Conservation (phyloP, 2,888 invertebrate genomes). For the Heliconius cydno region DNA sequence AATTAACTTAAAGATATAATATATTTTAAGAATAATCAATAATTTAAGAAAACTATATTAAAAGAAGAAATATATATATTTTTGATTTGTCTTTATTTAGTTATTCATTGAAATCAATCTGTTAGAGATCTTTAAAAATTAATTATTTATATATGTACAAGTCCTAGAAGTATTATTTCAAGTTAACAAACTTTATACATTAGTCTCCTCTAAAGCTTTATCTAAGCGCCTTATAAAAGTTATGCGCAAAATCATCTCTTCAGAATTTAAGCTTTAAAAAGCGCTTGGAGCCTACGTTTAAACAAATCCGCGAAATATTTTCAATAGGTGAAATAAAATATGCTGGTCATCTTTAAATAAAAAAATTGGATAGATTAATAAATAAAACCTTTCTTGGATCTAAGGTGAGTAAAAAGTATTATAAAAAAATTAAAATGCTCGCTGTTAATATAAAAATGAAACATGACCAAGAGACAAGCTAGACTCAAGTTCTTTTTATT, state of each 20-base stretch:
- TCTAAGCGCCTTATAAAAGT: slow-evolving; percentile 6
- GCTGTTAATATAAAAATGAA: not conserved
- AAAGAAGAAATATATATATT: no score
- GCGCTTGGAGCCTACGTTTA: not conserved
- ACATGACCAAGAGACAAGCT: not conserved
- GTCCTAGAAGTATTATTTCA: not conserved
- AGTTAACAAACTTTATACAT: not conserved
- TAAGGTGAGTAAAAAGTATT: slow-evolving; percentile 5
- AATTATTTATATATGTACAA: not conserved
- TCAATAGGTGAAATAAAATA: no score
- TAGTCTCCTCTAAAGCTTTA: not conserved
- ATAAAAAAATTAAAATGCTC: not conserved
- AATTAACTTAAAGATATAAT: no score
- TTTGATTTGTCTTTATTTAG: no score
- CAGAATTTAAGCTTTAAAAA: slow-evolving; percentile 14
- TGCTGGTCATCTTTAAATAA: no score
- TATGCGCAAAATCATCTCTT: slow-evolving; percentile 11
- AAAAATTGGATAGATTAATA: not conserved
- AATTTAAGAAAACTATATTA: no score
- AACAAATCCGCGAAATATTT: not conserved
- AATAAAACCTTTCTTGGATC: not conserved
- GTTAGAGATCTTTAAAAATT: no score
- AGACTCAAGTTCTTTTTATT: slow-evolving; percentile 2
- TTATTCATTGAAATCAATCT: no score
- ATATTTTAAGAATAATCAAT: no score